Percentiles rank a stretch among this genome's conserved stretches.
phyloP scores from a whole-genome alignment of 2,888 invertebrate species.

The Harmothoe impar region DNA sequence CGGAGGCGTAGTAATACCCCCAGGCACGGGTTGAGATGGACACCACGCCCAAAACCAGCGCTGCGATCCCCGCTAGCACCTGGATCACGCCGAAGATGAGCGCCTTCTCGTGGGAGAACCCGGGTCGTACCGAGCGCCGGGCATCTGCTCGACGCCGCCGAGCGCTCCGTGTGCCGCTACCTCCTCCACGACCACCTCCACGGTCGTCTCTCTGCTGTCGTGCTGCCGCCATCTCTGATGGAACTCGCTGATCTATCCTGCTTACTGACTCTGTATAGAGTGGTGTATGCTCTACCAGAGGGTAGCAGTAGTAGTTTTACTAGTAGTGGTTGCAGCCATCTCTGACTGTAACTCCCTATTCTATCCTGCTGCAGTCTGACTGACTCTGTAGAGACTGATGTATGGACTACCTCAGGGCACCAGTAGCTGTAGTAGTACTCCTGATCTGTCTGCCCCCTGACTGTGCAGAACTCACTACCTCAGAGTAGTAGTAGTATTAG shows the following conservation, averaged over 20 bases:
- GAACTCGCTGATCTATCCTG: not conserved
- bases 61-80: constrained; percentile 75
- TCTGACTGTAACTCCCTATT: too few relatives aligned
- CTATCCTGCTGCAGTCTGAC: too few relatives aligned
- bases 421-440: too few relatives aligned
- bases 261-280: too few relatives aligned
- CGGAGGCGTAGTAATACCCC: constrained; percentile 79
- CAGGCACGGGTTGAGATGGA: constrained; percentile 75
- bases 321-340: too few relatives aligned
- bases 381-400: too few relatives aligned
- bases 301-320: too few relatives aligned
- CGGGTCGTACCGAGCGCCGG: constrained; percentile 51
- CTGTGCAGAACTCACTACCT: too few relatives aligned
- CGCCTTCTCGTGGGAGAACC: constrained; percentile 75
- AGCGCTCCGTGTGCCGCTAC: not conserved
- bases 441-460: too few relatives aligned
- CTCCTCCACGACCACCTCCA: not conserved
- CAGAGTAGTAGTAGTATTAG: too few relatives aligned
- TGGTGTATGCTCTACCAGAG: too few relatives aligned
- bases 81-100: constrained; percentile 75
- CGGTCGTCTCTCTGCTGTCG: not conserved
- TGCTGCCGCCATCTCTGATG: constrained; percentile 34
- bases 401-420: too few relatives aligned
- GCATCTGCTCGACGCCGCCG: not conserved
- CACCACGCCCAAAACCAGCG: constrained; percentile 75